A percentile compares a stretch with the other conserved stretches of the same genome.
Evolutionary conservation across 1,140 invertebrate species (phyloP).

Genomic region (Copidosoma floridanum): DNA sequence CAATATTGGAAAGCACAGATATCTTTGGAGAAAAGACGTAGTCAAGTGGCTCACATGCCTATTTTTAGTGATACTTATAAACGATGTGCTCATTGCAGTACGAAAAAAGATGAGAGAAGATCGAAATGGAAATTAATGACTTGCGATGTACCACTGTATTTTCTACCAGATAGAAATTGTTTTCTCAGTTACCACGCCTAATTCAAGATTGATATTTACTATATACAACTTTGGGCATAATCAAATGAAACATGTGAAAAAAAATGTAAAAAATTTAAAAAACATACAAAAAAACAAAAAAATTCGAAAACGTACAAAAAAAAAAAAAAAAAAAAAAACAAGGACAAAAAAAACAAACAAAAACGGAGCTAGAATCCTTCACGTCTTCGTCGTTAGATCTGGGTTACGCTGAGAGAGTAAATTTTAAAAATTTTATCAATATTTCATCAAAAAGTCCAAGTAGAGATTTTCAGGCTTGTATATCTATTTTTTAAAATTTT

Average conservation of each 20-base stretch:
- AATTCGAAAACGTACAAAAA: not conserved
- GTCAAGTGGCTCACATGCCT: conserved; percentile 1
- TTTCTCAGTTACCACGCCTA: conserved; percentile 4
- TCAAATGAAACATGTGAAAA: not conserved
- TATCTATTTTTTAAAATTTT: not conserved
- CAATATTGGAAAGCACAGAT: not conserved
- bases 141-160: too few species aligned
- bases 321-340: not conserved
- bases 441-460: not conserved
- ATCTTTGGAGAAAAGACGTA: not conserved
- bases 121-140: conserved; percentile 5
- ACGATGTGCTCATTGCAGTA: conserved; percentile 5
- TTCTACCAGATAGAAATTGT: conserved; percentile 1
- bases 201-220: not conserved
- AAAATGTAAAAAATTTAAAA: not conserved
- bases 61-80: not conserved
- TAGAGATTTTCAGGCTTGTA: too few species aligned
- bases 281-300: too few species aligned
- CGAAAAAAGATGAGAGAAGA: conserved; percentile 1
- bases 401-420: too few species aligned
- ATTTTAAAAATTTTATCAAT: not conserved
- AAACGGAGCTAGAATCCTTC: not conserved
- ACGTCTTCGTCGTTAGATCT: not conserved
- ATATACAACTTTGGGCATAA: not conserved
- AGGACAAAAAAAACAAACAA: not conserved